Evolutionary conservation across 2,113 vertebrate species (phyloP), one percentile per base, ranked within the genome.

Genomic region (Okapia johnstoni): DNA sequence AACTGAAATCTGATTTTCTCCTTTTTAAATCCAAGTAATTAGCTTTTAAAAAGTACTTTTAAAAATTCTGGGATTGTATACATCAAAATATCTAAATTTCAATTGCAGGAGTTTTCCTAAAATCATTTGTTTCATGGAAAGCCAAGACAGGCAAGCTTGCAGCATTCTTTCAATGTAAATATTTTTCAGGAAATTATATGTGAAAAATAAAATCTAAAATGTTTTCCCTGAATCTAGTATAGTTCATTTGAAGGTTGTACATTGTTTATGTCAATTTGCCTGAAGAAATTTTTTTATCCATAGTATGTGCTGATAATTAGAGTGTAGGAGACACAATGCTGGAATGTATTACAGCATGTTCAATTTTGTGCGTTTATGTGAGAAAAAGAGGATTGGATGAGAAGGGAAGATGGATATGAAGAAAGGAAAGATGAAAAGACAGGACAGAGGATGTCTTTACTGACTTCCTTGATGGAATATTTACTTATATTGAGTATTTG

Each of bases 131-230:
- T 91, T 85, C 30, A 48, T 57, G 46, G 33, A 79, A 81, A 79
- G 30, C 23, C 23, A 48, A 76, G 54, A 58, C 14, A 57, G 81
- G 61, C 21, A 43, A 92, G 8, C 48, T 40, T 76, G 54, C 3
- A 83, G 7, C 26, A 93, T 91, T 91, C 48, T 85, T 90, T 57
- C 15, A 63, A 28, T 54, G 36, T 96, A 84, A 93, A 90, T 97
- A 36, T 66, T 94, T 97, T 90, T 54, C 21, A 81, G 66, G 50
- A 97, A 81, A 88, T 90, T 91, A 25, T 52, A 87, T 43, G 10
- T 84, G 43, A 88, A 92, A 70, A 95, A 88, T 54, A 76, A 15
- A 95, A 85, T 63, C 70, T 66, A 88, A 91, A 94, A 54, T 93
- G 3, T 52, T 94, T 96, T 77, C 15, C 52, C 5, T 43, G 60